Evolutionary conservation across 2,113 vertebrate species (phyloP).

Genomic region (Megalops atlanticus): DNA sequence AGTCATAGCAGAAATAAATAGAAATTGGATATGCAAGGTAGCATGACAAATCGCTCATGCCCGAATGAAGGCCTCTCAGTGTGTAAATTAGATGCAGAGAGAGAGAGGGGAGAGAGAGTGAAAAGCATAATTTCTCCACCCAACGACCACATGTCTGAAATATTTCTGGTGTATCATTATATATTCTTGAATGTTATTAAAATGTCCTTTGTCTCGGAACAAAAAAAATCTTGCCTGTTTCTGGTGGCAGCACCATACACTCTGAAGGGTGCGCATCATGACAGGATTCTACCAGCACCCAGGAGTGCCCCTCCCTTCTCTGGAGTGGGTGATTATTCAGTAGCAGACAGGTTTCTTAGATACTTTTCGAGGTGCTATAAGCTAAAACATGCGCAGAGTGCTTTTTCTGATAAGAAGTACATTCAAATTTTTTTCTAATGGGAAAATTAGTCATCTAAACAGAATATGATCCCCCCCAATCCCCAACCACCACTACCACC

Average conservation of each 20-base stretch:
- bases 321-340: neutral
- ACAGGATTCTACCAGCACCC: neutral
- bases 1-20: conserved; percentile 24
- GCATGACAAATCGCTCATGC: conserved; percentile 24
- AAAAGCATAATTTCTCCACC: neutral
- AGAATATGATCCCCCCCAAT: neutral
- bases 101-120: conserved; percentile 8
- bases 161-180: neutral
- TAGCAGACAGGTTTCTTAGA: neutral
- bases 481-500: neutral
- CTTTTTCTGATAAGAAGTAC: neutral
- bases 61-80: conserved; percentile 28
- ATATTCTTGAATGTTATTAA: neutral
- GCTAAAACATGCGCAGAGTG: neutral
- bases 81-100: conserved; percentile 21
- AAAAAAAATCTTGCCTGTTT: neutral
- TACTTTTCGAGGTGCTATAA: no score
- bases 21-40: conserved; percentile 35
- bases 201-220: neutral
- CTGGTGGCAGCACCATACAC: no score
- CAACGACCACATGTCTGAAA: neutral
- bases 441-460: neutral
- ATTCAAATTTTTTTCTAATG: neutral
- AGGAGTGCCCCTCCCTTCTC: neutral
- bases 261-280: neutral